Evolutionary conservation across 1,140 invertebrate species (phyloP), one percentile per base, ranked within the genome.

Genomic region (Coenobita brevimanus): DNA sequence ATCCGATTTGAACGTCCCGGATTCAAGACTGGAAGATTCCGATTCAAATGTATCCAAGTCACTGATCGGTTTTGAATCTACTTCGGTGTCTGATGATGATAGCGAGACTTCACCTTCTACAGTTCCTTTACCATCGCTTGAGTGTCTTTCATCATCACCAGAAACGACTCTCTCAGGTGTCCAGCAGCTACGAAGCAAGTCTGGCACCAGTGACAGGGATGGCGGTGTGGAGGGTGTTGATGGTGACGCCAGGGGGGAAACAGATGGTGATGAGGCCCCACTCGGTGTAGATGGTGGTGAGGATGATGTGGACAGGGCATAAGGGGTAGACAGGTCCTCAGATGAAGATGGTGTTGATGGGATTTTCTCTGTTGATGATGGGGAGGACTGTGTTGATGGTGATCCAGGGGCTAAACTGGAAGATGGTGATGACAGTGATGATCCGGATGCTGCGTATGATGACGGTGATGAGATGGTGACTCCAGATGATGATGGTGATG

Each of bases 371-470:
- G 46, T 50, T 6, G 46, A 33, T 50, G 33, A 50, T 50, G 41
- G 50, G 0, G 43, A 79, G 13, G 75, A 46, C 6, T 24, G 36
- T n/a, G 36, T 21, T 41, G 57, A 64, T 60, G 38, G 54, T 6
- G 54, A 41, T 38, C 30, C 13, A 64, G 8, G 13, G 21, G 13
- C 17, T 36, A 6, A 27, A 81, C 54, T 64, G 41, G 76, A 62
- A 57, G 71, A 75, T 84, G 50, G 33, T 62, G 79, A 67, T 38
- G 79, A n/a, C 13, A 21, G 21, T 36, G 43, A 75, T 13, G 71
- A 13, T 75, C 46, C 41, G 13, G 82, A 78, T 43, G 36, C 17
- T 67, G 64, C 13, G 17, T 8, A 24, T n/a, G 21, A 38, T 0
- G 21, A 17, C 6, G 17, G 46, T 17, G 46, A 50, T 50, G 46